phyloP scores from a whole-genome alignment of 2,888 invertebrate species.

The Scaptodrosophila latifasciaeformis region DNA sequence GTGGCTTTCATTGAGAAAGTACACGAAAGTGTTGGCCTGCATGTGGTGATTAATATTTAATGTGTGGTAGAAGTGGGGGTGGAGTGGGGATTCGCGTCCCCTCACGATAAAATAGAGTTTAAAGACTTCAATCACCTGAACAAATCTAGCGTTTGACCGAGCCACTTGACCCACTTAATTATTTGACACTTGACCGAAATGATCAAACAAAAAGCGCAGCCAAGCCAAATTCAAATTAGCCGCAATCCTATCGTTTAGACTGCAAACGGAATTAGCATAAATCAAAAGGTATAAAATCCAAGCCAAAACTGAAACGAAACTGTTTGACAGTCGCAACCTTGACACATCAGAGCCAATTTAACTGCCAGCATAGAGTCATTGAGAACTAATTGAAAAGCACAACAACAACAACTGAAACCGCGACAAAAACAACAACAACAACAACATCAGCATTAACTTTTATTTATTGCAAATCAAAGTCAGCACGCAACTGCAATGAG shows the following conservation, averaged over 20 bases:
- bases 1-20: constrained; percentile 22
- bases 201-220: background rate
- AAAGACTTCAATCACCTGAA: constrained; percentile 22
- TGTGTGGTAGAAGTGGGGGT: no score
- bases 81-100: no score
- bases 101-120: constrained; percentile 4
- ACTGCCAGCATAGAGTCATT: constrained; percentile 3
- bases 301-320: no score
- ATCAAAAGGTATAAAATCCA: constrained; percentile 18
- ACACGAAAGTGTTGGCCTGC: background rate
- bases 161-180: constrained; percentile 29
- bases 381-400: constrained; percentile 54
- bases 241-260: constrained; percentile 17
- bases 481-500: background rate
- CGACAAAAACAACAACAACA: background rate
- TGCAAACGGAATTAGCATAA: constrained; percentile 29
- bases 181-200: constrained; percentile 25
- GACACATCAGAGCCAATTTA: constrained; percentile 23
- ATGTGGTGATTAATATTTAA: constrained; percentile 32
- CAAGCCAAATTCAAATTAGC: constrained; percentile 10
- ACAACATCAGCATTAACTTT: constrained; percentile 23
- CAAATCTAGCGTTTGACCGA: no score
- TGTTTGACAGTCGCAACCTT: constrained; percentile 26
- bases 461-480: constrained; percentile 37
- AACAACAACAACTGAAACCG: constrained; percentile 2